These are phyloP conservation scores for Elgaria multicarinata DNA, from an alignment of 2,113 vertebrate species.

Conservation along the genomic window DNA sequence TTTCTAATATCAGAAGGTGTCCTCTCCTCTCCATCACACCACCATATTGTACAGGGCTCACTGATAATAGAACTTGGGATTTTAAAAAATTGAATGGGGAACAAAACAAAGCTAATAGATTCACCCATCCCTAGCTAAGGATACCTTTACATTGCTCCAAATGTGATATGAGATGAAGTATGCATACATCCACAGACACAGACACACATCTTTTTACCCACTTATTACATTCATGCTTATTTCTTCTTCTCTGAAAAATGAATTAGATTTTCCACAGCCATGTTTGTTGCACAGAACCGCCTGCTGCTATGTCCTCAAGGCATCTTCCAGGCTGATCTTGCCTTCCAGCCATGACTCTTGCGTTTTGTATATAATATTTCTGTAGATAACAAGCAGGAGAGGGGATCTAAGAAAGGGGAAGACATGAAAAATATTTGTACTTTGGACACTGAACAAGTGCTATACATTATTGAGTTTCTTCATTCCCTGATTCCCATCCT, in stretches of 20 bases:
- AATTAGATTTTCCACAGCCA: slow-evolving; percentile 32
- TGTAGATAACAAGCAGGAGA: slow-evolving; percentile 2
- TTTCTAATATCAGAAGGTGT: too few species aligned
- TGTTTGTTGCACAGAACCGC: neutral
- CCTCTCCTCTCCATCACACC: too few species aligned
- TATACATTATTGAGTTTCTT: neutral
- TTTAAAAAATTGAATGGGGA: too few species aligned
- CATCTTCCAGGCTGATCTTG: neutral
- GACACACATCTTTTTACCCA: neutral
- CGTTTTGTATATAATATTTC: slow-evolving; percentile 19
- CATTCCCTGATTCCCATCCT: too few species aligned
- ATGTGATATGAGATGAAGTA: too few species aligned
- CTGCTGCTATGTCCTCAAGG: slow-evolving; percentile 2
- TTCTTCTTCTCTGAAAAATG: slow-evolving; percentile 30
- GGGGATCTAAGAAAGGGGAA: neutral
- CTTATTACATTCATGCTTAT: neutral
- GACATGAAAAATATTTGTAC: neutral
- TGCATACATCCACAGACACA: too few species aligned
- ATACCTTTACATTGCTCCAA: too few species aligned
- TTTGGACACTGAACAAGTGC: neutral
- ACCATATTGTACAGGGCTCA: too few species aligned
- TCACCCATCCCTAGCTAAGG: too few species aligned
- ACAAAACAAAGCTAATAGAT: too few species aligned
- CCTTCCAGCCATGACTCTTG: neutral
- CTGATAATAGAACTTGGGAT: too few species aligned